Base-by-base conservation (phyloP, 1,140 invertebrate species). In the Colletes latitarsis region DNA sequence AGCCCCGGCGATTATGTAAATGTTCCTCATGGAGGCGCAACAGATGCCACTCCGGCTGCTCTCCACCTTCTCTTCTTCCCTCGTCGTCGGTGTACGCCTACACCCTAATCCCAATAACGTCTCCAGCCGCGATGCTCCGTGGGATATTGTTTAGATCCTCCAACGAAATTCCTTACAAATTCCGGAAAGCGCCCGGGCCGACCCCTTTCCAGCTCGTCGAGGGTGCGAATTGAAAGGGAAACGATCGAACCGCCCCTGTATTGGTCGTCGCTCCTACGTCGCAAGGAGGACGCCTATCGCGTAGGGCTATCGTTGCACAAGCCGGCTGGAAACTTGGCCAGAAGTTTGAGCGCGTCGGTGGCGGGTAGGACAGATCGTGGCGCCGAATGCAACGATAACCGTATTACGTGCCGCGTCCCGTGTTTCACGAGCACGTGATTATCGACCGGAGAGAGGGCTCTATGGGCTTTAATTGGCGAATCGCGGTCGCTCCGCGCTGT, bases 1-100 rank as follows among this genome's bases (percentile, higher is more conserved):
- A 87, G 88, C 82, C 30, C 81, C 63, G 81, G 86, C 91, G 91
- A 92, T 93, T 93, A 93, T 93, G 92, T 89, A 93, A 93, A 92
- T 92, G 90, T 90, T 92, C 90, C 89, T 91, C 90, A 90, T 87
- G 90, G 90, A 92, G 88, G 91, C 91, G 92, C 92, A 93, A 93
- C 92, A 93, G 91, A 92, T 93, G 92, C 90, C 90, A 91, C 82
- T 86, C 77, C n/a, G 58, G 43, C 62, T 66, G 49, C 57, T 82
- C 86, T 88, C 81, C 77, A 39, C 49, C 57, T 73, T 83, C 78
- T 73, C 85, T 64, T 55, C 62, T 69, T 74, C 80, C 73, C 72
- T 68, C 49, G 62, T 17, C 15, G 55, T 21, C 53, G 49, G 30
- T 62, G 60, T 72, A 80, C 84, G 81, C 85, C 75, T 77, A 85